Percentiles rank a stretch among this genome's conserved stretches.
Conservation (phyloP, 1,140 invertebrate species). For the Tetragonula clypearis region DNA sequence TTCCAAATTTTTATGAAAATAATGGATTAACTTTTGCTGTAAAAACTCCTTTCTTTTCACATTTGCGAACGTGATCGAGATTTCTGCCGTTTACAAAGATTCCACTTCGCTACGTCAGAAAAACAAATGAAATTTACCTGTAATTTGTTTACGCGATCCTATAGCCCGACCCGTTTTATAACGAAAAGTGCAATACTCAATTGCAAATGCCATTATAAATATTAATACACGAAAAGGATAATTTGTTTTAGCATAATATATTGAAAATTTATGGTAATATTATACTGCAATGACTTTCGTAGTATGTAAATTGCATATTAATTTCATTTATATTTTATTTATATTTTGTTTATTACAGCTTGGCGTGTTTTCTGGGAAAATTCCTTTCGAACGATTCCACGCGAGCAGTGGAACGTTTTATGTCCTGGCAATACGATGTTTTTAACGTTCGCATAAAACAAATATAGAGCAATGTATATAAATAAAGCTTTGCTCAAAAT, state of each 20-base stretch:
- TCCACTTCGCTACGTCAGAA: neutral
- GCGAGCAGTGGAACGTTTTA: neutral
- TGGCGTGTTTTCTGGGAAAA: neutral
- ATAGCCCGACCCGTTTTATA: neutral
- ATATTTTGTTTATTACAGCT: neutral
- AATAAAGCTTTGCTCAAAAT: neutral
- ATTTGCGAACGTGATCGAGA: neutral
- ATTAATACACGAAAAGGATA: neutral
- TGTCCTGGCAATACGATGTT: neutral
- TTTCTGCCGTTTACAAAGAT: neutral
- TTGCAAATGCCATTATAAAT: neutral
- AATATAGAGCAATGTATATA: neutral
- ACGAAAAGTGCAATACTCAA: neutral
- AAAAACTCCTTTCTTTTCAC: no score
- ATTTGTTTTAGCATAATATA: neutral
- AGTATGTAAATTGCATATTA: neutral
- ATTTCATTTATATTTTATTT: neutral
- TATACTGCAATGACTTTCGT: neutral
- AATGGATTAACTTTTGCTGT: no score
- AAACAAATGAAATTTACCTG: neutral
- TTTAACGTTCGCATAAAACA: neutral
- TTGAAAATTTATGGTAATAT: neutral
- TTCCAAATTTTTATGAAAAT: no score
- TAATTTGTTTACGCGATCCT: neutral
- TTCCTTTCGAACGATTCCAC: neutral